These are phyloP conservation scores for Proterorhinus semilunaris DNA, from an alignment of 2,113 vertebrate species.

Conservation along the genomic window DNA sequence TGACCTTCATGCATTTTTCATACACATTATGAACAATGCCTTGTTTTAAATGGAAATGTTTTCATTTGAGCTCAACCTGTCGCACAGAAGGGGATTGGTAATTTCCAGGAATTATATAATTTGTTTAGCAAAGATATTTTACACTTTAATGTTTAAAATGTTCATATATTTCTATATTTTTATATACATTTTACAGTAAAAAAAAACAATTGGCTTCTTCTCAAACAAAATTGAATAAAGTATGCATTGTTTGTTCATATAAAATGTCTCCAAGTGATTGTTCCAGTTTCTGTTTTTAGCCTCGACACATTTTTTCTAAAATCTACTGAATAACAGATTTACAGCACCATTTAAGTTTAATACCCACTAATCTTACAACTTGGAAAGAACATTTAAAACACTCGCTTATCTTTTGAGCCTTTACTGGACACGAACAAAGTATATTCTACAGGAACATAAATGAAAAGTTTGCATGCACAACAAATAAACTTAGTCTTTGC, in stretches of 20 bases:
- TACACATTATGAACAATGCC: not conserved
- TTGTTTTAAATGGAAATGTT: not conserved
- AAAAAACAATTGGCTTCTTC: not conserved
- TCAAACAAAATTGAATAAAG: not conserved
- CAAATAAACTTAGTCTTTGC: not conserved
- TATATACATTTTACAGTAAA: not conserved
- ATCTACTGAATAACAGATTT: not conserved
- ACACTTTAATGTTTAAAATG: too few relatives aligned
- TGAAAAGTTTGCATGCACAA: constrained; percentile 20
- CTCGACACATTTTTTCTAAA: not conserved
- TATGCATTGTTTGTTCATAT: not conserved
- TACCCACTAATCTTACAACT: not conserved
- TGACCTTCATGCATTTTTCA: constrained; percentile 3
- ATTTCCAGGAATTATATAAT: not conserved
- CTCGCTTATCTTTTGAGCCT: constrained; percentile 10
- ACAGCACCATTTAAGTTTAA: not conserved
- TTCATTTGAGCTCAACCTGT: not conserved
- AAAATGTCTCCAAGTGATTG: not conserved
- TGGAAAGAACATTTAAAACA: not conserved
- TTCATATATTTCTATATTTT: too few relatives aligned
- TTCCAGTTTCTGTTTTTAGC: not conserved
- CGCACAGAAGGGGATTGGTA: not conserved
- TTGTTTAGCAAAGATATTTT: not conserved
- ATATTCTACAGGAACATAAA: not conserved
- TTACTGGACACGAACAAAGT: constrained; percentile 14